Percentiles rank a stretch among this genome's conserved stretches.
Evolutionary conservation across 1,140 invertebrate genomes (phyloP).

Genomic region (Callitettix versicolor): DNA sequence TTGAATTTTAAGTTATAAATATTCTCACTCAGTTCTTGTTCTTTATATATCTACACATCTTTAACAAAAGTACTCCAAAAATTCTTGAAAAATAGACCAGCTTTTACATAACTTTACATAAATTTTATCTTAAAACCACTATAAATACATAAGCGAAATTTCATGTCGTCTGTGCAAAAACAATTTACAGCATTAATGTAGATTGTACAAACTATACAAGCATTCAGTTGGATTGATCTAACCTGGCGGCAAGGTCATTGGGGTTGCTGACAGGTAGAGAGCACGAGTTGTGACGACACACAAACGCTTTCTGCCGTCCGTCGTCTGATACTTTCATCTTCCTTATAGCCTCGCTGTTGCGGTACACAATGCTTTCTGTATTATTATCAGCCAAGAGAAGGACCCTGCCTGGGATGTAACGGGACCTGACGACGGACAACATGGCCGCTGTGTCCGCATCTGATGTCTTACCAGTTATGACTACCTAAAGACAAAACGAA

Average conservation of each 20-base stretch:
- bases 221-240: slow-evolving; percentile 29
- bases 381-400: slow-evolving; percentile 53
- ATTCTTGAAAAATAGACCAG: too few relatives aligned
- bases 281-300: slow-evolving; percentile 69
- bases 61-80: too few relatives aligned
- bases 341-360: slow-evolving; percentile 9
- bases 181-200: too few relatives aligned
- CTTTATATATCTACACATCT: too few relatives aligned
- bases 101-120: too few relatives aligned
- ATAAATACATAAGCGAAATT: too few relatives aligned
- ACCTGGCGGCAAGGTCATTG: slow-evolving; percentile 47
- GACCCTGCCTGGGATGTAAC: slow-evolving; percentile 57
- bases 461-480: slow-evolving; percentile 50
- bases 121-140: too few relatives aligned
- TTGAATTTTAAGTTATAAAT: too few relatives aligned
- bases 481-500: slow-evolving; percentile 42
- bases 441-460: slow-evolving; percentile 55
- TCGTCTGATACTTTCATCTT: slow-evolving; percentile 34
- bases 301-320: slow-evolving; percentile 58
- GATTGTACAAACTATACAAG: too few relatives aligned
- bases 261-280: slow-evolving; percentile 64
- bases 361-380: slow-evolving; percentile 33
- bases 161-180: too few relatives aligned
- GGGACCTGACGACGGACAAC: slow-evolving; percentile 50
- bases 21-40: too few relatives aligned